Percentiles rank a stretch among this genome's conserved stretches.
Conservation (phyloP, 2,888 invertebrate genomes). For the Andrena fulva region DNA sequence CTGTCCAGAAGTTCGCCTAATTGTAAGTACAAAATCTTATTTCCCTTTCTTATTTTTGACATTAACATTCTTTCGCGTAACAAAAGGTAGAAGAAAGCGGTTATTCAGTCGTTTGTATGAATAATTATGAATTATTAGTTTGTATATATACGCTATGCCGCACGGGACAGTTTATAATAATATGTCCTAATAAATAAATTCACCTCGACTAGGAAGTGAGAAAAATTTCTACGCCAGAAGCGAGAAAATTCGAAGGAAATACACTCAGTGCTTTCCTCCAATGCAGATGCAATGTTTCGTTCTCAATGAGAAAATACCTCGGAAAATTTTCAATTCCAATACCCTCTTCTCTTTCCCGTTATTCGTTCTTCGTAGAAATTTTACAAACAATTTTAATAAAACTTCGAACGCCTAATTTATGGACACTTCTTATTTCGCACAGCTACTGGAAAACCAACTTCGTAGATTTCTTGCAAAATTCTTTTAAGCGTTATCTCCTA, state of each 20-base stretch:
- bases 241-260: conserved; percentile 46
- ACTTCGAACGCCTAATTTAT: conserved; percentile 28
- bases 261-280: conserved; percentile 27
- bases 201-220: conserved; percentile 42
- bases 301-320: conserved; percentile 52
- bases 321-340: conserved; percentile 43
- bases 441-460: conserved; percentile 13
- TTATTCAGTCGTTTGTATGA: conserved; percentile 57
- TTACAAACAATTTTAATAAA: conserved; percentile 23
- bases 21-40: conserved; percentile 52
- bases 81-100: conserved; percentile 29
- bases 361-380: conserved; percentile 47
- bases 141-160: conserved; percentile 47
- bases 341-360: not conserved
- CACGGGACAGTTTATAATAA: conserved; percentile 48
- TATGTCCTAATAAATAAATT: conserved; percentile 50
- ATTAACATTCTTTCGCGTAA: conserved; percentile 15
- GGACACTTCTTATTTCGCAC: conserved; percentile 4
- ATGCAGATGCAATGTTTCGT: conserved; percentile 29
- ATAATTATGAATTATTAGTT: conserved; percentile 53
- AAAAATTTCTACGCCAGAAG: conserved; percentile 55
- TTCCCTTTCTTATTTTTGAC: conserved; percentile 24
- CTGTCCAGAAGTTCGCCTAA: conserved; percentile 41
- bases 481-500: not conserved
- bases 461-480: conserved; percentile 38